A percentile compares a stretch with the other conserved stretches of the same genome.
phyloP scores from a whole-genome alignment of 2,797 vertebrate species.

The Neomorphus geoffroyi region DNA sequence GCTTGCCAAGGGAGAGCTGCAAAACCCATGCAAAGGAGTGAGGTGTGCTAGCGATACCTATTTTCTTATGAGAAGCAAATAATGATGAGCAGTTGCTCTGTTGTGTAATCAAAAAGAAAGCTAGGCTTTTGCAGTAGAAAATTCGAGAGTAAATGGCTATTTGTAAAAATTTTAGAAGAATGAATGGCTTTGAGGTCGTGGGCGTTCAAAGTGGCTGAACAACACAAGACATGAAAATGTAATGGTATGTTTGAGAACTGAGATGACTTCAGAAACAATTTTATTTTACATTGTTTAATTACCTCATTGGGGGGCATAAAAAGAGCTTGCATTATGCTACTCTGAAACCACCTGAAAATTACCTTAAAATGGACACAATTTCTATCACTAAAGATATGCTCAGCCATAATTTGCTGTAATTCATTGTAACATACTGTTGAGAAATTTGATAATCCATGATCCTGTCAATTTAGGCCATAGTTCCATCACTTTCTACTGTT shows the following conservation, averaged over 20 bases:
- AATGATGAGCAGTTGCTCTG: not conserved
- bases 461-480: not conserved
- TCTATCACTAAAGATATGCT: not conserved
- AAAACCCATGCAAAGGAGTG: not conserved
- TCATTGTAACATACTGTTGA: not conserved
- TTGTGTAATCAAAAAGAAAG: not conserved
- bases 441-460: not conserved
- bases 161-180: not conserved
- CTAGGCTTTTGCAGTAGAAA: not conserved
- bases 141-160: not conserved
- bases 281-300: not conserved
- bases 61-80: not conserved
- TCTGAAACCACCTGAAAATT: not conserved
- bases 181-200: not conserved
- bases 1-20: not conserved
- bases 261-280: not conserved
- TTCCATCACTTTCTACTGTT: not conserved
- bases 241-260: not conserved
- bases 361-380: not conserved
- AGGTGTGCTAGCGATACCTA: not conserved
- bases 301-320: accelerated
- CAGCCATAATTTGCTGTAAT: not conserved
- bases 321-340: not conserved
- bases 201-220: not conserved
- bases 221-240: not conserved